Evolutionary conservation across 2,797 vertebrate species (phyloP), one percentile per base, ranked within the genome.

Genomic region (Harpagifer antarcticus): DNA sequence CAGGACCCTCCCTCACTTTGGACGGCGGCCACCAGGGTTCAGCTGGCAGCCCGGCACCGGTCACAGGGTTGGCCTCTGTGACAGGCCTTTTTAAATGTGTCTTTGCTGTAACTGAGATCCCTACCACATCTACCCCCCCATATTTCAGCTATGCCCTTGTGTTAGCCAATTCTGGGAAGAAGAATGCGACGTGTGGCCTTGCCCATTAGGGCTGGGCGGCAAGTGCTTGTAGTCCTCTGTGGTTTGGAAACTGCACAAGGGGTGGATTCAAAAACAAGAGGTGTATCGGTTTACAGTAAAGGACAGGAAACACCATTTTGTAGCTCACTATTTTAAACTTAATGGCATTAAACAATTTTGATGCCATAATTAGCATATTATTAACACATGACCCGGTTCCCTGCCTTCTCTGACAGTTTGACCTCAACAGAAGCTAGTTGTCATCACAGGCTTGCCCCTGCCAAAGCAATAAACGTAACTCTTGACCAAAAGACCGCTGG

Each of bases 91-190:
- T 95, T 93, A 94, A 94, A 96, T 91, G 81, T 80, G 74, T 92
- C 91, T 92, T 91, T 91, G 92, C 91, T 94, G 94, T 94, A 95
- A 95, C 93, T 90, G 94, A 95, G 92, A 92, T 85, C 89, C 83
- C 83, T 80, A 82, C 91, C 92, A 89, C 92, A 93, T 94, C 92
- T 72, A 89, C 79, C 76, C 85, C 85, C 86, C 92, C 81, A 87
- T 93, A 93, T 92, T 94, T 88, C 88, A 93, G 89, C 83, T 92
- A 92, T 92, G 92, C 90, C 91, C 89, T 92, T 91, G 90, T 91
- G 86, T 92, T 91, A 58, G 83, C 89, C 84, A 78, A 83, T 89
- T 92, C 92, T 90, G 71, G 79, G 89, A 83, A 89, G 79, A 93
- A 91, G 92, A 94, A 94, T 94, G 92, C 79, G 42, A 78, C 13